These are phyloP conservation scores for Papilio machaon DNA, from an alignment of 1,140 invertebrate species.

Conservation along the genomic window DNA sequence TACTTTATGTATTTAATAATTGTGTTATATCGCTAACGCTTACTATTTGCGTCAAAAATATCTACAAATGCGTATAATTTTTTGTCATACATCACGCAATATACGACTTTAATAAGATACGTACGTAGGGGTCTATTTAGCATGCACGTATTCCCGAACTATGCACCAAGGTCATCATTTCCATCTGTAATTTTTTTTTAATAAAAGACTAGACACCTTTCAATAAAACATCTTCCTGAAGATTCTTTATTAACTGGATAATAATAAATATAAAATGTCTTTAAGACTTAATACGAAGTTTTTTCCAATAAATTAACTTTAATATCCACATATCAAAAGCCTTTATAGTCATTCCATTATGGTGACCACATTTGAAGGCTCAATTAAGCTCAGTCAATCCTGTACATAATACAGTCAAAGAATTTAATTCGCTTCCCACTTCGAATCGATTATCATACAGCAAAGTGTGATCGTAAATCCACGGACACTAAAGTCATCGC, in stretches of 20 bases:
- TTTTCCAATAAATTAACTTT: not conserved
- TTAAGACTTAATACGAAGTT: not conserved
- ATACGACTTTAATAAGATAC: not conserved
- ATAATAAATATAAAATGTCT: not conserved
- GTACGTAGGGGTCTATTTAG: not conserved
- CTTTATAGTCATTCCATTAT: not conserved
- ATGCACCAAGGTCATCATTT: not conserved
- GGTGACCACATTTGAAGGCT: not conserved
- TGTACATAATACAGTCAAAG: too few species aligned
- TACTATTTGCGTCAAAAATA: not conserved
- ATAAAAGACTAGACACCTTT: not conserved
- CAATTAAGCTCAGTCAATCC: not conserved
- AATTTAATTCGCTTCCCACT: too few species aligned
- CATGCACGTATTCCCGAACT: not conserved
- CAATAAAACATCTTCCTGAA: slow-evolving; percentile 5
- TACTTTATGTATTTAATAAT: not conserved
- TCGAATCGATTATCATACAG: too few species aligned
- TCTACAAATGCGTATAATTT: not conserved
- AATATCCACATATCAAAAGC: not conserved
- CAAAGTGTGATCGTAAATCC: too few species aligned
- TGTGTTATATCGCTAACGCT: not conserved
- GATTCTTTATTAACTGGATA: not conserved
- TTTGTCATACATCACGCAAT: not conserved
- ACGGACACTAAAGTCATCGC: too few species aligned
- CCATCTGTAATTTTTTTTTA: not conserved